A percentile compares a stretch with the other conserved stretches of the same genome.
Evolutionary conservation across 2,888 invertebrate genomes (phyloP).

Genomic region (Troglohyphantes excavatus): DNA sequence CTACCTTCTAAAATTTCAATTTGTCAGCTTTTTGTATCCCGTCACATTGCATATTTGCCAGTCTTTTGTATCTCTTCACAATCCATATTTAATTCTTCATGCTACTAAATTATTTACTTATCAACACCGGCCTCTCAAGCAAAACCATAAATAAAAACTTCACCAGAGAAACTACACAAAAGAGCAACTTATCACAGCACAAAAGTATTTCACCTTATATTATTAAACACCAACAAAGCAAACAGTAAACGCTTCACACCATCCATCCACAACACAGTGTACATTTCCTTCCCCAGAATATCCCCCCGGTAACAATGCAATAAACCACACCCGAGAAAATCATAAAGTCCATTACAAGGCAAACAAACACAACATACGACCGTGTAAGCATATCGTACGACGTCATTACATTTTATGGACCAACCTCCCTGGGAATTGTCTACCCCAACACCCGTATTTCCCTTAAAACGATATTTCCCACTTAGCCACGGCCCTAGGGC

Average conservation of each 20-base stretch:
- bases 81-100: no score
- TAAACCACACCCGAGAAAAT: neutral
- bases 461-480: slow-evolving; percentile 25
- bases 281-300: neutral
- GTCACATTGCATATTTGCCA: no score
- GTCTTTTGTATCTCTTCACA: no score
- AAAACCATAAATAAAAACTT: neutral
- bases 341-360: slow-evolving; percentile 23
- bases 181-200: neutral
- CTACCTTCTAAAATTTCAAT: no score
- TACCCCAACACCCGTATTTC: neutral
- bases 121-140: neutral
- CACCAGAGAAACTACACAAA: neutral
- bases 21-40: no score
- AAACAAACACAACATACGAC: slow-evolving; percentile 15
- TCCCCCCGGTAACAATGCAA: neutral
- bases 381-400: slow-evolving; percentile 26
- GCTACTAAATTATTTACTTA: no score
- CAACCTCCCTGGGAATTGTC: neutral
- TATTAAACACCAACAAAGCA: neutral
- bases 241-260: no score
- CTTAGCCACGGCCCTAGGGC: slow-evolving; percentile 28
- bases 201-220: neutral
- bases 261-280: neutral
- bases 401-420: slow-evolving; percentile 48